A percentile compares a stretch with the other conserved stretches of the same genome.
phyloP scores from a whole-genome alignment of 1,140 invertebrate species.

The Drosophila baimaii region DNA sequence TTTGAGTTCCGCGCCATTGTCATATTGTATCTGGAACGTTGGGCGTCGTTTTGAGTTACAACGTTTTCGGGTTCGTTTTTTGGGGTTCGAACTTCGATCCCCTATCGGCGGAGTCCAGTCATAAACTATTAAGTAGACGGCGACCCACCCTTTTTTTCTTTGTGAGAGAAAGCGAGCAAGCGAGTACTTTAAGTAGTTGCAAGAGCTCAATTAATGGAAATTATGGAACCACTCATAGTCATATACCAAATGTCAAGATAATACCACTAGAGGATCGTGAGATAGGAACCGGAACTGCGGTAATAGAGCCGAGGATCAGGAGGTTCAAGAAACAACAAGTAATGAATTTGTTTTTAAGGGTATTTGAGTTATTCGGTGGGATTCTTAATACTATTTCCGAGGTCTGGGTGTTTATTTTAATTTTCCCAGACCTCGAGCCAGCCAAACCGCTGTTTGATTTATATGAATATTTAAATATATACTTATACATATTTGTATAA shows the following conservation, averaged over 20 bases:
- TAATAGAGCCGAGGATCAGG: background rate
- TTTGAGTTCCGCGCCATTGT: conserved; percentile 44
- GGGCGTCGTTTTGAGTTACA: conserved; percentile 22
- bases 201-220: conserved; percentile 25
- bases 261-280: background rate
- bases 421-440: too few relatives aligned
- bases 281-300: conserved; percentile 1
- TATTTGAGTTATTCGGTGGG: too few relatives aligned
- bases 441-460: too few relatives aligned
- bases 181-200: conserved; percentile 8
- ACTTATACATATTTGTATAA: too few relatives aligned
- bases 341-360: too few relatives aligned
- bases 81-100: conserved; percentile 10
- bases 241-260: conserved; percentile 13
- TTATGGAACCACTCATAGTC: conserved; percentile 24
- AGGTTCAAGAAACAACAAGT: background rate
- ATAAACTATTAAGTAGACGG: conserved; percentile 29
- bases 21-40: conserved; percentile 33
- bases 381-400: too few relatives aligned
- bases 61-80: conserved; percentile 1
- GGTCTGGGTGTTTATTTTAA: too few relatives aligned
- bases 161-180: background rate
- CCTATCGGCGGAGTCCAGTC: conserved; percentile 24
- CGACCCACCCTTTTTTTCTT: conserved; percentile 25
- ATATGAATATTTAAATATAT: too few relatives aligned